Evolutionary conservation across 2,888 invertebrate species (phyloP).

Genomic region (Hybos culiciformis): DNA sequence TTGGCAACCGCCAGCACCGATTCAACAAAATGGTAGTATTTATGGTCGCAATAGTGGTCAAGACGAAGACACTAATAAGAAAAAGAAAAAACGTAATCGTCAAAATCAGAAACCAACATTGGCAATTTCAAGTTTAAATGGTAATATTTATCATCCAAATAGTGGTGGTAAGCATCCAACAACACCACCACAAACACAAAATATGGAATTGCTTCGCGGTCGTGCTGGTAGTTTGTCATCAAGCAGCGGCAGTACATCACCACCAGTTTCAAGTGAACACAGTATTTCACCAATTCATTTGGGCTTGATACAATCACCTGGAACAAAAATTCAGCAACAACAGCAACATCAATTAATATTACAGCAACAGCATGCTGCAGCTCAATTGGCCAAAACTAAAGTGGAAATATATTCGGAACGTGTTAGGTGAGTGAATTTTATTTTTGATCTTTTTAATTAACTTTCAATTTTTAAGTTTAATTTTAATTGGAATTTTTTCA

Average conservation of each 20-base stretch:
- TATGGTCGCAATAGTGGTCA: constrained; percentile 24
- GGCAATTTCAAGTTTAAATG: constrained; percentile 36
- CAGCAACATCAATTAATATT: constrained; percentile 14
- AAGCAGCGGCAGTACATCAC: constrained; percentile 65
- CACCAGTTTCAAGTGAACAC: constrained; percentile 61
- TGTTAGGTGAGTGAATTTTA: constrained; percentile 50
- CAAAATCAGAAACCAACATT: constrained; percentile 48
- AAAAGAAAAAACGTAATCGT: constrained; percentile 54
- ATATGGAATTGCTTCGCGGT: constrained; percentile 40
- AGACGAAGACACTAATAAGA: constrained; percentile 45
- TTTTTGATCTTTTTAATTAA: no score
- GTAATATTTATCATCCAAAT: constrained; percentile 6
- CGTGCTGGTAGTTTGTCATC: constrained; percentile 66
- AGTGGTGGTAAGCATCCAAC: constrained; percentile 8
- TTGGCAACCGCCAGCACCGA: constrained; percentile 62
- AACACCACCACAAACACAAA: constrained; percentile 20
- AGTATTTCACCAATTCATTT: constrained; percentile 58
- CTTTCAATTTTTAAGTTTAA: no score
- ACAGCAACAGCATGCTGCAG: constrained; percentile 18
- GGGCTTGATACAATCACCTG: constrained; percentile 18
- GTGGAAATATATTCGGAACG: constrained; percentile 66
- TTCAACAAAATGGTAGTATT: constrained; percentile 22
- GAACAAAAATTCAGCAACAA: constrained; percentile 11
- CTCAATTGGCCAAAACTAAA: constrained; percentile 55
- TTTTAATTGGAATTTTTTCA: no score